Base-by-base conservation (phyloP, 2,888 invertebrate genomes). In the Melanchra persicariae region DNA sequence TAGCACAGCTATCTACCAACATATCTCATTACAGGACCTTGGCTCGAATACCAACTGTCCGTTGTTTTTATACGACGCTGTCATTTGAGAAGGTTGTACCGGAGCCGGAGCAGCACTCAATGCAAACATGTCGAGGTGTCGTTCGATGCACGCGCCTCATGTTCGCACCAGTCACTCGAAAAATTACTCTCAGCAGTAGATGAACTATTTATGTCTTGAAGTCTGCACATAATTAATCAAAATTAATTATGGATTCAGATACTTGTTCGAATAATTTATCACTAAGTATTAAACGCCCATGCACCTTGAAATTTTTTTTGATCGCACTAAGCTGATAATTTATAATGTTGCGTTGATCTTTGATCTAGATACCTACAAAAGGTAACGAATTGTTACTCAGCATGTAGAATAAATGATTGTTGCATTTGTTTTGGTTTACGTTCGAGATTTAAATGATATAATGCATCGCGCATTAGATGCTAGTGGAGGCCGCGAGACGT, bases 21-120 rank as follows among this genome's bases (percentile, higher is more conserved):
- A 93, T 95, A 95, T 95, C 95, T 94, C 89, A 93, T 95, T 94
- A 93, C 94, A 90, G 92, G 91, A 94, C 95, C 95, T 95, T 95
- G 95, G 94, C 95, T 95, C 84, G 93, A 94, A 95, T 95, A 94
- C 95, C 94, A 90, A 89, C 91, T 92, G 94, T 93, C 92, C 91
- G 95, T 94, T 93, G 93, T 95, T 95, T 94, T 94, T 93, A 92
- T 93, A 89, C 91, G 88, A 89, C 87, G 91, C 95, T 95, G 95
- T 95, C 95, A 94, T 94, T 93, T 90, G 92, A 95, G 95, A 95
- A 95, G 95, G 95, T 94, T 95, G 93, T 91, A 90, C 90, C 88
- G 87, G 90, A 89, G 90, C 91, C 87, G 87, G 90, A 89, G 90
- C 91, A 90, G 84, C 87, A 88, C 88, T 95, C 95, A 95, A 95